These are phyloP conservation scores for Radopholus similis DNA, from an alignment of 1,140 invertebrate species.

Conservation along the genomic window DNA sequence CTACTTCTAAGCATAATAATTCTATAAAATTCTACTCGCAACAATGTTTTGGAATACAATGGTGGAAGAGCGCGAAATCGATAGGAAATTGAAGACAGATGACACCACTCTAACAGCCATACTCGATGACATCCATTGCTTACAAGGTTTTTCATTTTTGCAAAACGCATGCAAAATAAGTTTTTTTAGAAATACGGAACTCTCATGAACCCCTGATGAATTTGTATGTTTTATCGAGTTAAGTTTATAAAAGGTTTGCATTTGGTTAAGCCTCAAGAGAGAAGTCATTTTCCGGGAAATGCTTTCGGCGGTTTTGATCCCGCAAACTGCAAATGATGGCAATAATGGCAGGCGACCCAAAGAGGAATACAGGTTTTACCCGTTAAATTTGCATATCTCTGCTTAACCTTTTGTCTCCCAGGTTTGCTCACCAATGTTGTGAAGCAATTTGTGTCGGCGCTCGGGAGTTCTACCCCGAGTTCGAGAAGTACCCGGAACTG, in stretches of 20 bases:
- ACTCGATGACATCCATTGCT: conserved; percentile 26
- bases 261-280: conserved; percentile 19
- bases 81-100: conserved; percentile 12
- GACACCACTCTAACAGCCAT: conserved; percentile 8
- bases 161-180: too few species aligned
- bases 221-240: conserved; percentile 15
- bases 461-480: conserved; percentile 20
- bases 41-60: conserved; percentile 33
- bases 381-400: neutral
- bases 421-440: conserved; percentile 18
- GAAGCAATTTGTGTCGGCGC: conserved; percentile 24
- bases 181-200: conserved; percentile 33
- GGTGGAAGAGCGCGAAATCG: conserved; percentile 19
- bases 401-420: neutral
- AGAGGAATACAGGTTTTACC: conserved; percentile 18
- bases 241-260: neutral
- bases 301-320: conserved; percentile 10
- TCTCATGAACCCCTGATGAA: conserved; percentile 15
- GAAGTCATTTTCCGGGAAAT: conserved; percentile 19
- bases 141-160: too few species aligned
- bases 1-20: too few species aligned
- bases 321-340: neutral
- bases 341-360: conserved; percentile 1
- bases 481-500: conserved; percentile 19
- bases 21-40: neutral